Conservation (phyloP, 2,797 vertebrate genomes). For the Todus mexicanus region DNA sequence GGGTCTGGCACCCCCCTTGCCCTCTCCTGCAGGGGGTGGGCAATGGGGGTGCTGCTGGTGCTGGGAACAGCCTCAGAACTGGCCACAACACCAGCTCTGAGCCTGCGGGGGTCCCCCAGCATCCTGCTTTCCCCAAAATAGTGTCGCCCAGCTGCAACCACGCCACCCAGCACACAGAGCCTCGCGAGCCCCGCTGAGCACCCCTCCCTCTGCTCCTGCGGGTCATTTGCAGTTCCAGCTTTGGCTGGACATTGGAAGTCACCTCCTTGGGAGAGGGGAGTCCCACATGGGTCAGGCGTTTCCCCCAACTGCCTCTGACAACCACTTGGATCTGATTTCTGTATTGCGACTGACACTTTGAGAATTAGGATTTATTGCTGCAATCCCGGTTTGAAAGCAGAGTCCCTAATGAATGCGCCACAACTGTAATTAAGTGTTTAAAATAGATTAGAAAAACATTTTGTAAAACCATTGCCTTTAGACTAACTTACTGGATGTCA, state of each 20-base stretch:
- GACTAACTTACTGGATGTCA: conserved; percentile 39
- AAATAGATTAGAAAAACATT: conserved; percentile 57
- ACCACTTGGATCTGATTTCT: neutral
- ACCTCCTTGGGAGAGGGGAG: neutral
- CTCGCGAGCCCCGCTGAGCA: rapidly evolving
- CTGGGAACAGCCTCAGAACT: neutral
- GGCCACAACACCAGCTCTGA: neutral
- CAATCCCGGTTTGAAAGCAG: neutral
- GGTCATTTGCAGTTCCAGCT: neutral
- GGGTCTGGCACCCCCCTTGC: neutral
- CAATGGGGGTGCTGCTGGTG: rapidly evolving
- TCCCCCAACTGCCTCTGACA: neutral
- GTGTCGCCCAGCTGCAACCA: neutral
- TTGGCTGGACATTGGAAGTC: rapidly evolving
- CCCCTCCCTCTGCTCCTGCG: rapidly evolving
- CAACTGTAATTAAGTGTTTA: conserved; percentile 55
- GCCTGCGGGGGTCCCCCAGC: neutral
- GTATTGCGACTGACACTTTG: neutral
- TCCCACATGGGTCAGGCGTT: rapidly evolving
- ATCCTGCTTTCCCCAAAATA: neutral
- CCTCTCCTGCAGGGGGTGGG: neutral
- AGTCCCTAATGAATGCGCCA: conserved; percentile 10
- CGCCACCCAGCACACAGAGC: neutral
- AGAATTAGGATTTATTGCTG: conserved; percentile 42
- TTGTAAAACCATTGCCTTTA: conserved; percentile 34